phyloP scores from a whole-genome alignment of 2,113 vertebrate genomes.

The Erpornis zantholeuca region DNA sequence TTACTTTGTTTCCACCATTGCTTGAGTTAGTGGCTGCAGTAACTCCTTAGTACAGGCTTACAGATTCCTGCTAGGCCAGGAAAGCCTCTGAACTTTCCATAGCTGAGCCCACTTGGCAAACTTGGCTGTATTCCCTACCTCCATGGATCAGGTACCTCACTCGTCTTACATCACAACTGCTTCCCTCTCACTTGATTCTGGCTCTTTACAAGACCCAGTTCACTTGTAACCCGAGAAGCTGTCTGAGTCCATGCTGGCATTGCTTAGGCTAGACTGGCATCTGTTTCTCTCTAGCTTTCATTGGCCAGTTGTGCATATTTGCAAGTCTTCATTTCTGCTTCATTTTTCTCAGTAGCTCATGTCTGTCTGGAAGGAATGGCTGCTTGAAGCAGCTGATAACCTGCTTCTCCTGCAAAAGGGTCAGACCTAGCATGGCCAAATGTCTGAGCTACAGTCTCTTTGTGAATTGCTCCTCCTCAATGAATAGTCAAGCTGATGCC shows the following conservation, averaged over 20 bases:
- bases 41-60: neutral
- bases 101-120: neutral
- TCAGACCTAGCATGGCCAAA: neutral
- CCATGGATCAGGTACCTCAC: neutral
- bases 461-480: neutral
- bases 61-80: neutral
- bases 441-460: neutral
- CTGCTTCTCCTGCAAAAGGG: neutral
- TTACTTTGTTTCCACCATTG: neutral
- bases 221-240: neutral
- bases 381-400: neutral
- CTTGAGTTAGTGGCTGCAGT: neutral
- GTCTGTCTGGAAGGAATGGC: neutral
- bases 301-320: neutral
- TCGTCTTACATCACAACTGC: neutral
- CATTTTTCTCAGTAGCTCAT: neutral
- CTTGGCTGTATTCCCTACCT: neutral
- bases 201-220: neutral
- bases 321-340: neutral
- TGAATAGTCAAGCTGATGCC: neutral
- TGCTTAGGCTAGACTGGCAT: neutral
- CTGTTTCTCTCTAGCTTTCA: neutral
- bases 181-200: neutral
- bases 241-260: neutral
- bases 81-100: neutral